phyloP scores from a whole-genome alignment of 2,888 invertebrate genomes.

The Myathropa florea region DNA sequence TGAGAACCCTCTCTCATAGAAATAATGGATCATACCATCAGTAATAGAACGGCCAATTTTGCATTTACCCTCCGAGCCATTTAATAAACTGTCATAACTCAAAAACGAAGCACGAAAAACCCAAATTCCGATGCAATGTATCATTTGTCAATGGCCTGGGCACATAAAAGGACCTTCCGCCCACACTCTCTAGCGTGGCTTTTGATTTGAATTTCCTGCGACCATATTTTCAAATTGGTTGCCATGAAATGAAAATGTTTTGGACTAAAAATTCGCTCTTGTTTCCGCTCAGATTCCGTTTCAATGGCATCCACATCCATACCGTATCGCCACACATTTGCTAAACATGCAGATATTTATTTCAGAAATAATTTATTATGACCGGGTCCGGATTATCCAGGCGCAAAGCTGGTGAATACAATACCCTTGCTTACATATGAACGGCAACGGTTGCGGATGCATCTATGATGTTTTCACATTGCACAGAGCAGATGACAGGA shows the following conservation, averaged over 20 bases:
- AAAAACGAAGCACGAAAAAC: too few relatives aligned
- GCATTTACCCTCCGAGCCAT: background rate
- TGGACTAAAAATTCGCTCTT: conserved; percentile 1
- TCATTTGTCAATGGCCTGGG: background rate
- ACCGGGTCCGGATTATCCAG: conserved; percentile 17
- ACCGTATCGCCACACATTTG: conserved; percentile 4
- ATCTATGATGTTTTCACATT: conserved; percentile 41
- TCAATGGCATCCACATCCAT: background rate
- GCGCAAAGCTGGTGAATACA: conserved; percentile 32
- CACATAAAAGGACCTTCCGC: background rate
- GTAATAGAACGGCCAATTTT: background rate
- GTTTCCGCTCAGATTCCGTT: background rate
- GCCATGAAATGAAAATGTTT: conserved; percentile 39
- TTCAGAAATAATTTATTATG: conserved; percentile 57
- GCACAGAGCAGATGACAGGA: conserved; percentile 10
- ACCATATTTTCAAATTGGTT: conserved; percentile 42
- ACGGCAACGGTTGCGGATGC: background rate
- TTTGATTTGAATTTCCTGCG: conserved; percentile 55
- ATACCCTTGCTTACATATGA: background rate
- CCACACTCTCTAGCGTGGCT: background rate
- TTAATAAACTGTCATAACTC: background rate
- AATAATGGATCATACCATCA: background rate
- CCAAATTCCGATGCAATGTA: background rate
- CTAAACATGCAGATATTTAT: conserved; percentile 59
- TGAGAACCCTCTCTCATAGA: background rate